These are phyloP conservation scores for Drosophila mayri DNA, from an alignment of 1,140 invertebrate species.

Conservation along the genomic window DNA sequence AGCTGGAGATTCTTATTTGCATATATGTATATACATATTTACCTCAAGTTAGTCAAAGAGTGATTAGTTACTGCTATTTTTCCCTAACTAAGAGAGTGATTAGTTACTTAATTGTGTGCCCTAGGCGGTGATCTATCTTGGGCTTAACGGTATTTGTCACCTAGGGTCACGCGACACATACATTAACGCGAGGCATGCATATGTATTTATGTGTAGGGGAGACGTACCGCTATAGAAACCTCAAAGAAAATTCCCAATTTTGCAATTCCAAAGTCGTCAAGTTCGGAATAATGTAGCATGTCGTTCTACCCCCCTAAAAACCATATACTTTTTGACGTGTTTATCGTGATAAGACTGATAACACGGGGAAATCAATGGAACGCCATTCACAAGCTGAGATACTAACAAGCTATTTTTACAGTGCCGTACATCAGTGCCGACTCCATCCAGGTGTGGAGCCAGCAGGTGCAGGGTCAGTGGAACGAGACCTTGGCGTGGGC, in stretches of 20 bases:
- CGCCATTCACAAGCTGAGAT: conserved; percentile 23
- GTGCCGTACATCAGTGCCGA: conserved; percentile 59
- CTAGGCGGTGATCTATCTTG: conserved; percentile 17
- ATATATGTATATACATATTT: conserved; percentile 7
- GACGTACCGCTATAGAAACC: conserved; percentile 17
- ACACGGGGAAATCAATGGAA: conserved; percentile 35
- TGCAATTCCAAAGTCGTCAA: background rate
- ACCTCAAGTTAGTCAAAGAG: conserved; percentile 9
- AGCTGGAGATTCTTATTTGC: conserved; percentile 58
- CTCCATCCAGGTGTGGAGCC: conserved; percentile 41
- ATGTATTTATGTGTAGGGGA: background rate
- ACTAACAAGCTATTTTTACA: conserved; percentile 45
- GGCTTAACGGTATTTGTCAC: conserved; percentile 24
- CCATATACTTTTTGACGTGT: conserved; percentile 21
- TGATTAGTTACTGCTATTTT: conserved; percentile 28
- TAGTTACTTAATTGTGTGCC: conserved; percentile 56
- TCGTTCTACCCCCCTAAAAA: conserved; percentile 7
- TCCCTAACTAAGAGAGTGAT: conserved; percentile 20
- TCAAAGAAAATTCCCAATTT: conserved; percentile 11
- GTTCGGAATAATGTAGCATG: conserved; percentile 2
- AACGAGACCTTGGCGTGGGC: conserved; percentile 55
- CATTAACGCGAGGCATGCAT: background rate
- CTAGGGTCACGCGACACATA: conserved; percentile 18
- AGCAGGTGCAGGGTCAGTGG: conserved; percentile 52
- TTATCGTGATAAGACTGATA: conserved; percentile 52